phyloP scores from a whole-genome alignment of 2,888 invertebrate genomes.

The Chesias legatella region DNA sequence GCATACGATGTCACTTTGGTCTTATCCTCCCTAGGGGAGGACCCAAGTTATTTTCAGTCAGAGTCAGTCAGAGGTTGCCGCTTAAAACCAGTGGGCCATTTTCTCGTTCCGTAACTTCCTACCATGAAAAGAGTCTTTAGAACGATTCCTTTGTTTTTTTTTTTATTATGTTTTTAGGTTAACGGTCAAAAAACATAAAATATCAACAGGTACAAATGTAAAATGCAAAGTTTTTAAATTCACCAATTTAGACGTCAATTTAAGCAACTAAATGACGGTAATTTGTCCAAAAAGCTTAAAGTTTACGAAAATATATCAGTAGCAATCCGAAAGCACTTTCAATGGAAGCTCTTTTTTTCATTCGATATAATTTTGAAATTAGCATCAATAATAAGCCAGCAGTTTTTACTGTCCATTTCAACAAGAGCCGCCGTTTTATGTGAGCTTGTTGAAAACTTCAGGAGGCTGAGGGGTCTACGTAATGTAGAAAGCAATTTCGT shows the following conservation, averaged over 20 bases:
- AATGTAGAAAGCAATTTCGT: conserved; percentile 44
- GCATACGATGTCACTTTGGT: no score
- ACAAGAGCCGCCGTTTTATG: conserved; percentile 25
- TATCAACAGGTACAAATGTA: no score
- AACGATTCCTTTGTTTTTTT: no score
- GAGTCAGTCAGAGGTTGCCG: no score
- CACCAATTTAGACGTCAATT: conserved; percentile 27
- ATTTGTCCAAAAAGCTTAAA: conserved; percentile 43
- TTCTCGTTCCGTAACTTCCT: no score
- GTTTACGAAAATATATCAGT: conserved; percentile 75
- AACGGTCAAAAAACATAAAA: no score
- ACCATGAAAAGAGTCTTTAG: no score
- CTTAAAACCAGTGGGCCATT: no score
- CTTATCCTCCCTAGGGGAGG: no score
- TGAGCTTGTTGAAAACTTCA: neutral
- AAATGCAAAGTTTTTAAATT: conserved; percentile 18
- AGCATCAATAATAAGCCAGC: conserved; percentile 67
- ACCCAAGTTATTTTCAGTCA: no score
- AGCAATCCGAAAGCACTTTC: conserved; percentile 67
- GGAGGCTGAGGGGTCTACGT: conserved; percentile 27
- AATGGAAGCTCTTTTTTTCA: conserved; percentile 53
- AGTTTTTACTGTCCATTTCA: conserved; percentile 42
- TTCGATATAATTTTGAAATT: conserved; percentile 65
- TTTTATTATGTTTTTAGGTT: no score
- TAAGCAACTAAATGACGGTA: conserved; percentile 34